phyloP scores from a whole-genome alignment of 2,888 invertebrate genomes.

The Nipponacmea schrenckii region DNA sequence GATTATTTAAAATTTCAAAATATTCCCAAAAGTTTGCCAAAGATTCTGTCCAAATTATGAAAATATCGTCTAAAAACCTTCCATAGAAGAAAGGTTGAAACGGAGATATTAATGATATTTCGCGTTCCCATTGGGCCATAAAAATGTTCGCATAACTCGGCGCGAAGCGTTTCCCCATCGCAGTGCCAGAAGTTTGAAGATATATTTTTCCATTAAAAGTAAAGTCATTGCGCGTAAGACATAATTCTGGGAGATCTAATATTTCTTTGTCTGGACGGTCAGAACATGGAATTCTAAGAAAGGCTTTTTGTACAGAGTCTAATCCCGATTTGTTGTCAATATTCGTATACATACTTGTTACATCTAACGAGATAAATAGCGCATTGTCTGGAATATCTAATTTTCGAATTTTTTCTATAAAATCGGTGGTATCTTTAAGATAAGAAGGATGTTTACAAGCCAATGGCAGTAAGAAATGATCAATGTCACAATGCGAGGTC shows the following conservation, averaged over 20 bases:
- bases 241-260: neutral
- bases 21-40: neutral
- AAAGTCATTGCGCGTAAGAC: neutral
- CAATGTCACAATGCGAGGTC: too few relatives aligned
- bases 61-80: constrained; percentile 2
- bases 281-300: neutral
- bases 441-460: neutral
- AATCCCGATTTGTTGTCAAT: constrained; percentile 1
- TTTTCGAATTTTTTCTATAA: neutral
- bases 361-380: neutral
- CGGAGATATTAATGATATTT: neutral
- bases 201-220: neutral
- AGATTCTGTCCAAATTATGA: neutral
- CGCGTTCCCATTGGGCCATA: neutral
- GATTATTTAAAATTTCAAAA: neutral
- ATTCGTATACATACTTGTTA: neutral
- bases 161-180: neutral
- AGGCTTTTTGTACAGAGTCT: constrained; percentile 6
- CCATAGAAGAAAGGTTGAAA: neutral
- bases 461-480: neutral
- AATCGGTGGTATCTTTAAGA: neutral
- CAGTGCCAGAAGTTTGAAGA: neutral
- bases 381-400: neutral
- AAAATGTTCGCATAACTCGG: constrained; percentile 4
- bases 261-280: neutral